A percentile compares a stretch with the other conserved stretches of the same genome.
Evolutionary conservation across 2,888 invertebrate species (phyloP).

Genomic region (Thyatira batis): DNA sequence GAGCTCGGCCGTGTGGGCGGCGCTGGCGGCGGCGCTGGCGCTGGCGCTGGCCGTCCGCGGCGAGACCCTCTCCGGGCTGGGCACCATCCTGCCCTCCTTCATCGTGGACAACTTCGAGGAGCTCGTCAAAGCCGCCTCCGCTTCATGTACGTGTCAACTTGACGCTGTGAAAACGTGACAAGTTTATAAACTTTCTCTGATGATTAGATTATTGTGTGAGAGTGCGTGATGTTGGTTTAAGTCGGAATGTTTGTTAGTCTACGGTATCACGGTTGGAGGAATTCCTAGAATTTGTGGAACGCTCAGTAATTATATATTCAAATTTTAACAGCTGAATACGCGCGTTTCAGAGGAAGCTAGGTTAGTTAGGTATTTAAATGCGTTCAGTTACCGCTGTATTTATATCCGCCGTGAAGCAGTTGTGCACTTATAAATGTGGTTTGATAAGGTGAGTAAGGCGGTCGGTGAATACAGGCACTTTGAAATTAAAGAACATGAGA

Average conservation of each 20-base stretch:
- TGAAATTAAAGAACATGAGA: too few relatives aligned
- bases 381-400: too few relatives aligned
- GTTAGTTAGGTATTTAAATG: too few relatives aligned
- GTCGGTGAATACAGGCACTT: too few relatives aligned
- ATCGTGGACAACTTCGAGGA: conserved; percentile 44
- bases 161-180: conserved; percentile 15
- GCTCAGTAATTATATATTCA: not conserved
- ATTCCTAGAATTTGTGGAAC: not conserved
- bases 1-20: conserved; percentile 13
- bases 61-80: conserved; percentile 37
- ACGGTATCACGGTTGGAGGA: not conserved
- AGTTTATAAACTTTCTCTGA: conserved; percentile 13
- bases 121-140: conserved; percentile 47
- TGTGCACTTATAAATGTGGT: too few relatives aligned
- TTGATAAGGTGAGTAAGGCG: too few relatives aligned
- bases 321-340: not conserved
- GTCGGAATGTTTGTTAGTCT: not conserved
- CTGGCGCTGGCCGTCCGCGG: conserved; percentile 11
- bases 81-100: conserved; percentile 41
- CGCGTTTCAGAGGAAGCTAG: too few relatives aligned
- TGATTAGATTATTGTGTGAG: not conserved
- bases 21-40: conserved; percentile 11
- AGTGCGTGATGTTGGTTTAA: not conserved
- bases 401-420: too few relatives aligned
- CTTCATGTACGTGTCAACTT: conserved; percentile 44